A percentile compares a stretch with the other conserved stretches of the same genome.
Evolutionary conservation across 2,888 invertebrate genomes (phyloP).

Genomic region (Torymus texanus): DNA sequence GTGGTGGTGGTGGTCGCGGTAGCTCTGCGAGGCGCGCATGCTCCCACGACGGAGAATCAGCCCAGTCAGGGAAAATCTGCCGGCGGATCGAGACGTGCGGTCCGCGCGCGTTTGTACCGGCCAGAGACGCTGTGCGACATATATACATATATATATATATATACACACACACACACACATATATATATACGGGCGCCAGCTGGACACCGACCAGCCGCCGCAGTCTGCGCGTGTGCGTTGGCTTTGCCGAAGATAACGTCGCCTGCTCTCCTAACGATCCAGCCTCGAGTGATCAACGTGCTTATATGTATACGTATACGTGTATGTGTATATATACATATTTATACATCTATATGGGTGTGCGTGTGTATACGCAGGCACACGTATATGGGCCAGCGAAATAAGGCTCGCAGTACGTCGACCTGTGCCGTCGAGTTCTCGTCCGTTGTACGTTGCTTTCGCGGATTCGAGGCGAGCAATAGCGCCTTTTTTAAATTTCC

Average conservation of each 20-base stretch:
- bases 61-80: slow-evolving; percentile 74
- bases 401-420: too few relatives aligned
- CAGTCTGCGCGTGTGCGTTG: not conserved
- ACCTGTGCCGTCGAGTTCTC: too few relatives aligned
- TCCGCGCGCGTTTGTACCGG: slow-evolving; percentile 48
- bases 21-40: slow-evolving; percentile 71
- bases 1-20: slow-evolving; percentile 59
- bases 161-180: slow-evolving; percentile 25
- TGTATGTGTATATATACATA: too few relatives aligned
- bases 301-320: too few relatives aligned
- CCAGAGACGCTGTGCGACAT: slow-evolving; percentile 23
- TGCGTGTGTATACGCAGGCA: too few relatives aligned
- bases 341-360: too few relatives aligned
- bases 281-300: too few relatives aligned
- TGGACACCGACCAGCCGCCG: not conserved
- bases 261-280: too few relatives aligned
- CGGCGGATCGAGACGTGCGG: slow-evolving; percentile 72
- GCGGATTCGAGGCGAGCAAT: too few relatives aligned
- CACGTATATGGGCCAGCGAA: too few relatives aligned
- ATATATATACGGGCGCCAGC: slow-evolving; percentile 17
- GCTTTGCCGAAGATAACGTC: not conserved
- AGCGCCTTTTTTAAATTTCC: too few relatives aligned
- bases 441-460: too few relatives aligned
- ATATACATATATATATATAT: slow-evolving; percentile 53
- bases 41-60: slow-evolving; percentile 70